These are phyloP conservation scores for Spilarctia lutea DNA, from an alignment of 2,888 invertebrate genomes.

Conservation along the genomic window DNA sequence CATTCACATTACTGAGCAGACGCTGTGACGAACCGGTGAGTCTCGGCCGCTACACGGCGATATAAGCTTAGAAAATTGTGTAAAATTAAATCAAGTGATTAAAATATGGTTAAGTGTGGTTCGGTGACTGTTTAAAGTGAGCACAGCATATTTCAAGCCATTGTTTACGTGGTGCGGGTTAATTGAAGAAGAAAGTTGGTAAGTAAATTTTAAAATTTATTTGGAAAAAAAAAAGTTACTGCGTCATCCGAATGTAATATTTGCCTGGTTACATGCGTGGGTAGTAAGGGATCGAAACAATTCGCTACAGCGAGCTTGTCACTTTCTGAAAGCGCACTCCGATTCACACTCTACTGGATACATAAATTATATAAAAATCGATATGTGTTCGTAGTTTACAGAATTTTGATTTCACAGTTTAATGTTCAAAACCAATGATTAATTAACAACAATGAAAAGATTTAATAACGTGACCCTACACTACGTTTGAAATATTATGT, in stretches of 20 bases:
- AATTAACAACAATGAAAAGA: background rate
- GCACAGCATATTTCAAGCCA: background rate
- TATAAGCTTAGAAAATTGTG: background rate
- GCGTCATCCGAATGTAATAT: background rate
- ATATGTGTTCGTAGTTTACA: background rate
- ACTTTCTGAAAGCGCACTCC: background rate
- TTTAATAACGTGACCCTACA: no score
- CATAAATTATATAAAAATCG: background rate
- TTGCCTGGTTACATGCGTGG: background rate
- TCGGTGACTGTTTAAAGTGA: background rate
- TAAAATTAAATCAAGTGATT: background rate
- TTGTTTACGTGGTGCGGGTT: background rate
- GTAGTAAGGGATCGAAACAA: background rate
- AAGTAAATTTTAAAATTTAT: background rate
- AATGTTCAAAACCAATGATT: background rate
- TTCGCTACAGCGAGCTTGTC: background rate
- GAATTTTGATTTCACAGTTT: background rate
- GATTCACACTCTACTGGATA: conserved; percentile 2
- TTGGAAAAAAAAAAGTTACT: background rate
- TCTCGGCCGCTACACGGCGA: background rate
- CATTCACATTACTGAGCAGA: conserved; percentile 3
- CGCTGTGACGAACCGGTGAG: conserved; percentile 1
- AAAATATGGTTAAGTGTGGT: background rate
- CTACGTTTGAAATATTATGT: no score
- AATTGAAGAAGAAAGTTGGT: background rate